Evolutionary conservation across 1,140 invertebrate species (phyloP), one percentile per base, ranked within the genome.

Genomic region (Cydia pomonella): DNA sequence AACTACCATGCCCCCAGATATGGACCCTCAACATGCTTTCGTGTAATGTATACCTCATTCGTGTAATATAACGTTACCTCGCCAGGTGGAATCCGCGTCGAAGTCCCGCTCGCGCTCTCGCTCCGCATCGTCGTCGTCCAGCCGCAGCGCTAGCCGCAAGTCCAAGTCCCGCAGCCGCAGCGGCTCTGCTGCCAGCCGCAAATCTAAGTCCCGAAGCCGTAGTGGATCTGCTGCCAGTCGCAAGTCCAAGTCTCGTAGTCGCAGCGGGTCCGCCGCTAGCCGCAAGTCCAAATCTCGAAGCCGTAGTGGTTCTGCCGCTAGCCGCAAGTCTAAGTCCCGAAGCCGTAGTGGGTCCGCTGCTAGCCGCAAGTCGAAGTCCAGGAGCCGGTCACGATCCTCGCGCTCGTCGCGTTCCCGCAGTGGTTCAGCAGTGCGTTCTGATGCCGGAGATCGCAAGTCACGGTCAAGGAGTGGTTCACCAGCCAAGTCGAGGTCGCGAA

Each of bases 21-120:
- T 38, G 33, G 33, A 38, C 33, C 9, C 29, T 4, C 29, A 38
- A 38, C 7, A 38, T 33, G 29, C 29, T 33, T 33, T 33, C 29
- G 3, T 10, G 33, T 38, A 9, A 38, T 38, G 33, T 38, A 38
- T n/a, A n/a, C n/a, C n/a, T n/a, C 6, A 44, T 44, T 10, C 3
- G 3, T 44, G 41, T 9, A 44, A 44, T 1, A 12, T 44, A n/a
- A 7, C 10, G 4, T 44, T 27, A 16, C 23, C 44, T 38, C 71
- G 66, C 16, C 81, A 91, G 89, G 85, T 79, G 21, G 87, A 78
- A 5, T 88, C 87, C 10, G 80, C 80, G 10, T 83, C 84, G 2
- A 88, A 82, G 73, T 87, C 89, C 21, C 69, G 69, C 3, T 41
- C 33, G 5, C n/a, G 69, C 27, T 72, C 69, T 2, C 69, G 69